Evolutionary conservation across 1,140 invertebrate genomes (phyloP).

Genomic region (Homalodisca vitripennis): DNA sequence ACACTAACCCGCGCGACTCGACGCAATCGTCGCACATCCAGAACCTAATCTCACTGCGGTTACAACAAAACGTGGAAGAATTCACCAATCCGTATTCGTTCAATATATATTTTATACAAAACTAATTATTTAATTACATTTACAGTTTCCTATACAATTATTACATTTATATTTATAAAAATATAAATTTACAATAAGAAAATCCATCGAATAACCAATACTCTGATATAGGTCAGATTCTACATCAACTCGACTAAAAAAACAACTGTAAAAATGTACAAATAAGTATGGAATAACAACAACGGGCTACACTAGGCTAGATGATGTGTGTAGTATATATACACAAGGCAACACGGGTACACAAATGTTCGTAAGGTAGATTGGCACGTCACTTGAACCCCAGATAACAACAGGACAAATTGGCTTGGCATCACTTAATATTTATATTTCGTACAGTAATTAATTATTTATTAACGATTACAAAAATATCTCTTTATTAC

Average conservation of each 20-base stretch:
- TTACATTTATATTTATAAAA: conserved; percentile 27
- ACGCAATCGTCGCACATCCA: too few species aligned
- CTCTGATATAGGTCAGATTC: conserved; percentile 2
- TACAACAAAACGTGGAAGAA: too few species aligned
- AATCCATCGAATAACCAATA: conserved; percentile 22
- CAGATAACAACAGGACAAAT: too few species aligned
- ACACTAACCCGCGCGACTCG: too few species aligned
- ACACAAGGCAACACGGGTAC: conserved; percentile 20
- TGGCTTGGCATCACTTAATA: neutral
- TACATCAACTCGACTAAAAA: conserved; percentile 17
- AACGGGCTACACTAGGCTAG: conserved; percentile 4
- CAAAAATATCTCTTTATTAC: too few species aligned
- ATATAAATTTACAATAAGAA: conserved; percentile 22
- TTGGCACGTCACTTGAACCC: neutral
- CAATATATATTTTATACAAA: too few species aligned
- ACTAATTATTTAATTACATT: conserved; percentile 1
- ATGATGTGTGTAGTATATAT: conserved; percentile 7
- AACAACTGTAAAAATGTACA: conserved; percentile 15
- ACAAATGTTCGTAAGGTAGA: neutral
- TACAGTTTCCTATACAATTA: neutral
- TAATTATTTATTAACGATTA: too few species aligned
- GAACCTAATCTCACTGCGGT: too few species aligned
- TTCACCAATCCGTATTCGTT: too few species aligned
- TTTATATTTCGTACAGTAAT: too few species aligned
- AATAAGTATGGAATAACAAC: conserved; percentile 13